Conservation (phyloP, 2,113 vertebrate genomes). For the Tachycineta bicolor region DNA sequence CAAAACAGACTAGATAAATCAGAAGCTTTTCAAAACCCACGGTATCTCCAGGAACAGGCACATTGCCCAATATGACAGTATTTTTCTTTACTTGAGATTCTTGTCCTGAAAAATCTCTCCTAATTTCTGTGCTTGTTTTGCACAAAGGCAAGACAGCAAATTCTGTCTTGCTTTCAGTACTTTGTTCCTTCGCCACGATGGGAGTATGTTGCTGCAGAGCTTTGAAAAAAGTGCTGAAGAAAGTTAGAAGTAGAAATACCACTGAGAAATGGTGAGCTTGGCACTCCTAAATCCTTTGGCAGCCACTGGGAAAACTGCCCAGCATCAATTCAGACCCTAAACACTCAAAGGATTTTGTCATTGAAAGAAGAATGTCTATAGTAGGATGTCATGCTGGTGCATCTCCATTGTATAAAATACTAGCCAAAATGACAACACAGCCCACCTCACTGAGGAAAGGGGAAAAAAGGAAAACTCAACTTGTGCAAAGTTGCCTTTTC, state of each 20-base stretch:
- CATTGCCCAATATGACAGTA: neutral
- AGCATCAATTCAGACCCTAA: neutral
- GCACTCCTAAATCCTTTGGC: neutral
- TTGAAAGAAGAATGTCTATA: neutral
- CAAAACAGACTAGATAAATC: neutral
- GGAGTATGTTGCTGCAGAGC: neutral
- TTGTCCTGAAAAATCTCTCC: neutral
- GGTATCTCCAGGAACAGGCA: neutral
- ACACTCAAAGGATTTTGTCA: neutral
- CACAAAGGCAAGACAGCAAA: neutral
- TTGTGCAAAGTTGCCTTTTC: neutral
- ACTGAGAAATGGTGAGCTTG: neutral
- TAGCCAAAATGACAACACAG: neutral
- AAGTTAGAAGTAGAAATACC: neutral
- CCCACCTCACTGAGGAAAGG: neutral
- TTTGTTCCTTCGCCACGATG: neutral
- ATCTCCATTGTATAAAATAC: neutral
- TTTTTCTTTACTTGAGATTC: neutral
- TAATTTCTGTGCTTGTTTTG: constrained; percentile 2
- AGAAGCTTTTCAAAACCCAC: constrained; percentile 24
- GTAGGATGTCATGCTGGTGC: neutral
- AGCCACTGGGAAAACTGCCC: neutral
- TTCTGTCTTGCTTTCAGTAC: neutral
- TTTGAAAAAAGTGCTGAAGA: neutral
- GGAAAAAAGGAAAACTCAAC: neutral